Base-by-base conservation (phyloP, 2,797 vertebrate species). In the Anisognathus igniventris region DNA sequence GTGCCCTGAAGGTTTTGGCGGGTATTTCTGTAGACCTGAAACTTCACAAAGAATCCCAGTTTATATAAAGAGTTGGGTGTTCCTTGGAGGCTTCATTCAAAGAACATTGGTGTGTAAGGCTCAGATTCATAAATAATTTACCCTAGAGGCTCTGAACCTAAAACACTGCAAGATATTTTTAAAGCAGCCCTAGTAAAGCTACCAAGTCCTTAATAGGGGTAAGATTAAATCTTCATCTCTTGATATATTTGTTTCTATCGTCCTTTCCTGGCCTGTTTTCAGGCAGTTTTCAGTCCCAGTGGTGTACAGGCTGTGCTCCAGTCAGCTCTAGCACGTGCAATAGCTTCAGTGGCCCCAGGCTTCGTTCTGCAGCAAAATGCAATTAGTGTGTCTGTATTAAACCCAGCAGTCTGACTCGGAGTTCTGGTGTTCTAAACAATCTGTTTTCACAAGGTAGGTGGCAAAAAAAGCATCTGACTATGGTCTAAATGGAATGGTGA, bases 1-100 rank as follows among this genome's bases (percentile, higher is more conserved):
- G 4, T 44, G 48, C 44, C 15, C 11, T 2, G 12, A 4, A 15
- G 68, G 7, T 44, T 88, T 86, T 54, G 71, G 58, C 47, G 58
- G 71, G 12, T 13, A 10, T 71, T 91, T 60, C 12, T 24, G 13
- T 30, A 14, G 58, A 57, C 10, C 23, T 50, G 70, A 31, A 84
- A 6, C n/a, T 39, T 33, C n/a, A 4, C n/a, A n/a, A 19, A 13
- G 2, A 9, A 0, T 2, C 6, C 3, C 3, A 0, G 0, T 14
- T 40, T 86, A 67, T 60, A 0, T 21, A 0, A 37, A 13, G 65
- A 22, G 2, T 7, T n/a, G 6, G 5, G 4, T 47, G 19, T 28
- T 30, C 21, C 25, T 58, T 19, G 33, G 33, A 51, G 25, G 25
- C 27, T n/a, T 2, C 6, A 3, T 30, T 45, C 17, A 14, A 47